Evolutionary conservation across 1,140 invertebrate species (phyloP), one percentile per base, ranked within the genome.

Genomic region (Drosophila suzukii): DNA sequence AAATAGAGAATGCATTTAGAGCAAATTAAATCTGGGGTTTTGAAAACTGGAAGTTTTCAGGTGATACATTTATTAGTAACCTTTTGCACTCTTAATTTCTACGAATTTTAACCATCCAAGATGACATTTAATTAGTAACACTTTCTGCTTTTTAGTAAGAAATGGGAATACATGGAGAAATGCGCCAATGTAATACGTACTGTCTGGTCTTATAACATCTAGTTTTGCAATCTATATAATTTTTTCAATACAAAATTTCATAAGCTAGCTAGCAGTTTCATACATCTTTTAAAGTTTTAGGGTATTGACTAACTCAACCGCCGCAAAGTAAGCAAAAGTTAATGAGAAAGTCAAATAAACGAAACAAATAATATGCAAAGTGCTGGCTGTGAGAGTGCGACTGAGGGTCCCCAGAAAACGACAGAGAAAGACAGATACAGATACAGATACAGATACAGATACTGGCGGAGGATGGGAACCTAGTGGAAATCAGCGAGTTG

Each of bases 281-380:
- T 34, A 39, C 43, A 24, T 5, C 43, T 15, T 30, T n/a, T 30
- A 8, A 49, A 6, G 30, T 30, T 4, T 11, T 30, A 75, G 72
- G 17, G 53, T 75, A 75, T 59, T n/a, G 10, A 13, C 44, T 50
- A 51, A 67, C 57, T 44, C 24, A 32, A 63, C 58, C 47, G 30
- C 49, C 66, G 55, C 58, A 89, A 80, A 78, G 77, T 59, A 88
- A 88, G 84, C 84, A 80, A 88, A 88, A 88, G 80, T 88, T 88
- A 88, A 88, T 88, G 84, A 88, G 84, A 88, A 88, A 88, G 84
- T 88, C 84, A 88, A 88, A 88, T 73, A 88, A 84, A 88, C 84
- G 76, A 83, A 88, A 77, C 84, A 88, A 88, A 88, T 84, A 88
- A 59, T 77, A 74, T 81, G 84, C 73, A 88, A 89, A 88, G 84